Conservation (phyloP, 92 coral and sea anemone species). For the Muricea muricata region DNA sequence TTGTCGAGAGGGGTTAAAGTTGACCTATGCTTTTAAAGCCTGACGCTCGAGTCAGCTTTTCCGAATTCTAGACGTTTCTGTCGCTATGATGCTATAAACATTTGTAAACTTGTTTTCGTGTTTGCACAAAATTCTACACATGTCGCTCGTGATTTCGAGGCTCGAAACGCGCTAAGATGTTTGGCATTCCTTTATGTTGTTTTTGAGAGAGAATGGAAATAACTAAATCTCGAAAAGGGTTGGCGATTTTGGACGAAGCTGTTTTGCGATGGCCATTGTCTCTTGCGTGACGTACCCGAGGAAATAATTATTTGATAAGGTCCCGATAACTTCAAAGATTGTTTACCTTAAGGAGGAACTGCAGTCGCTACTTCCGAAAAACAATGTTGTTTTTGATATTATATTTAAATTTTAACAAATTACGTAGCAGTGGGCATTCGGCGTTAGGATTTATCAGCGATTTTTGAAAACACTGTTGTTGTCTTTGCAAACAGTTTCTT, state of each 20-base stretch:
- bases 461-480: neutral
- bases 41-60: neutral
- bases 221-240: neutral
- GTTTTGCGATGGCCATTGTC: neutral
- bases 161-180: neutral
- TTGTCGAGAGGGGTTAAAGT: slow-evolving; percentile 6
- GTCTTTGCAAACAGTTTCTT: neutral
- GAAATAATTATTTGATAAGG: neutral
- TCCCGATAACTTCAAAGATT: neutral
- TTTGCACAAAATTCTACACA: neutral
- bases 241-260: neutral
- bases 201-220: neutral
- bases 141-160: neutral
- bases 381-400: slow-evolving; percentile 8
- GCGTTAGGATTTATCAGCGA: neutral
- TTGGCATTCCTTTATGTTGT: neutral
- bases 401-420: neutral
- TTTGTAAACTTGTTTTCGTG: slow-evolving; percentile 12
- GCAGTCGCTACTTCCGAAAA: slow-evolving; percentile 23
- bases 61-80: slow-evolving; percentile 9
- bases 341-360: neutral
- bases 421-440: neutral
- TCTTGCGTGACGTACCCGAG: neutral
- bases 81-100: slow-evolving; percentile 4
- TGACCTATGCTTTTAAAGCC: neutral